Evolutionary conservation across 2,113 vertebrate genomes (phyloP).

Genomic region (Aegithalos caudatus): DNA sequence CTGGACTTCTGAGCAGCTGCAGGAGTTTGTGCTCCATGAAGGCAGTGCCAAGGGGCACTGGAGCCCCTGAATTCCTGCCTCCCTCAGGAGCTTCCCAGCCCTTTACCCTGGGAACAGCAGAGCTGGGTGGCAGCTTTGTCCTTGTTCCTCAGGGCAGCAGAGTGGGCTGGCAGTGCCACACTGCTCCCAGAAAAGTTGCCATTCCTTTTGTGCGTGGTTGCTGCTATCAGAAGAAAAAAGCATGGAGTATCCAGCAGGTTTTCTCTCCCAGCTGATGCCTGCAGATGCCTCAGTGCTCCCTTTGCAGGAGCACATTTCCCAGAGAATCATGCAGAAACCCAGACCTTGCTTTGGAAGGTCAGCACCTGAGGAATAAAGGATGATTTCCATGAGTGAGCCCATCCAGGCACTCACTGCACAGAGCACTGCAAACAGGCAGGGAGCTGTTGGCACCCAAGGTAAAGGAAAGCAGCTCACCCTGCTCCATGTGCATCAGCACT

Average conservation of each 20-base stretch:
- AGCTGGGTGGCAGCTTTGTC: not conserved
- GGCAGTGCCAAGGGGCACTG: not conserved
- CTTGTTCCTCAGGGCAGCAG: not conserved
- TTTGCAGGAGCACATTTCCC: not conserved
- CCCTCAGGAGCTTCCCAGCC: not conserved
- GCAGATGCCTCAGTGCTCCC: not conserved
- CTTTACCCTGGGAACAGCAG: not conserved
- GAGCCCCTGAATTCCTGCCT: not conserved
- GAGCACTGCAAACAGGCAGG: not conserved
- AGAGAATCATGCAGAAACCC: not conserved
- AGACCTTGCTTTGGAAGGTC: not conserved
- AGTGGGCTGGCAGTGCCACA: not conserved
- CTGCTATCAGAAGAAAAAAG: not conserved
- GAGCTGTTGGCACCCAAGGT: not conserved
- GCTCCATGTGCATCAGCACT: not conserved
- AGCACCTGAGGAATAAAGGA: not conserved
- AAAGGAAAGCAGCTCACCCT: not conserved
- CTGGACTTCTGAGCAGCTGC: not conserved
- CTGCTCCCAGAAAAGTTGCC: not conserved
- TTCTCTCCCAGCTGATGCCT: not conserved
- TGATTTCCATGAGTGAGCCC: not conserved
- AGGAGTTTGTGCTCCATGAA: fast-evolving
- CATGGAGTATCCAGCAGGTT: not conserved
- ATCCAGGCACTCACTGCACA: not conserved
- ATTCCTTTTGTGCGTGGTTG: not conserved